A percentile compares a stretch with the other conserved stretches of the same genome.
These are phyloP conservation scores for Nebria salina DNA, from an alignment of 2,888 invertebrate species.

Conservation along the genomic window DNA sequence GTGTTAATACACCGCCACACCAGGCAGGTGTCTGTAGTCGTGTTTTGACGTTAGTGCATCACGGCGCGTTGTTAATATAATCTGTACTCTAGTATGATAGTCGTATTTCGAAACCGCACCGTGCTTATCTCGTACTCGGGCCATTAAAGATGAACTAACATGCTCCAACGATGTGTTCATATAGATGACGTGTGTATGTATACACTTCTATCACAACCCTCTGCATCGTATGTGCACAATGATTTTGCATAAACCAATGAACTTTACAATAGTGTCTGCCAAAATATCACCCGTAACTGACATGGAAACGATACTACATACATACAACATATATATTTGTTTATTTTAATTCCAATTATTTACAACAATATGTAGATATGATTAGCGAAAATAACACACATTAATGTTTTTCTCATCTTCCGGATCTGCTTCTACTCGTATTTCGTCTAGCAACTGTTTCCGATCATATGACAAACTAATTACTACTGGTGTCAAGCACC, in stretches of 20 bases:
- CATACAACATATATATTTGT: no score
- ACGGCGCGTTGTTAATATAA: background rate
- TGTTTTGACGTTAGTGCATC: background rate
- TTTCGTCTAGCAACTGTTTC: slow-evolving; percentile 1
- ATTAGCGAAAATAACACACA: no score
- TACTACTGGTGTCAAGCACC: background rate
- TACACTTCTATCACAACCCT: background rate
- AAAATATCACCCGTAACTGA: background rate
- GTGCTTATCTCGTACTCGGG: background rate
- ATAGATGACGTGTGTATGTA: background rate
- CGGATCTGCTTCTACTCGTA: background rate
- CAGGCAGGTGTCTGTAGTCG: background rate
- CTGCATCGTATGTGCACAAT: background rate
- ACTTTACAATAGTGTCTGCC: background rate
- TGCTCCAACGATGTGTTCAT: background rate
- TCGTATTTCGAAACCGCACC: background rate
- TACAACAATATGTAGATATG: no score
- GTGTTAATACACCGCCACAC: background rate
- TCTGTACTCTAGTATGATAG: background rate
- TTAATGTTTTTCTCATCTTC: background rate
- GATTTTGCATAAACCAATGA: background rate
- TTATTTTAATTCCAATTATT: no score
- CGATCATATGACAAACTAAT: background rate
- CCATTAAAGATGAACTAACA: slow-evolving; percentile 1
- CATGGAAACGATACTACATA: no score